Percentiles rank a stretch among this genome's conserved stretches.
These are phyloP conservation scores for Phaethornis superciliosus DNA, from an alignment of 2,113 vertebrate genomes.

Conservation along the genomic window DNA sequence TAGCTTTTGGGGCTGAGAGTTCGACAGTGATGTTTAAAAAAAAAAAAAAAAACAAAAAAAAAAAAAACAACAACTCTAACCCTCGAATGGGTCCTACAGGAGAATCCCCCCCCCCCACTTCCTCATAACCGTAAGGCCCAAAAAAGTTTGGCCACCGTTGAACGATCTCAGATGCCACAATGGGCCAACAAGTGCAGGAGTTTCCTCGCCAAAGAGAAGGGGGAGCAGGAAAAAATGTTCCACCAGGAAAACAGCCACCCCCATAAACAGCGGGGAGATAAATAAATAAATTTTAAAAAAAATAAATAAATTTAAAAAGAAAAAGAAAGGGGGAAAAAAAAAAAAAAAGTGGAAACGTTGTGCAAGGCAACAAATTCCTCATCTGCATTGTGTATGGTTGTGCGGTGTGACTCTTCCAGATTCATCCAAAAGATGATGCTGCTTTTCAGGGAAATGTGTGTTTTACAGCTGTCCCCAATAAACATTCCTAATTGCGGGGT, in stretches of 20 bases:
- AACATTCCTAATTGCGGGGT: not conserved
- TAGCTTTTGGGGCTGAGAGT: not conserved
- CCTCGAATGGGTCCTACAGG: not conserved
- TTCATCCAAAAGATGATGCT: not conserved
- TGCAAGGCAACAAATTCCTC: not conserved
- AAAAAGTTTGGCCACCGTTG: not conserved
- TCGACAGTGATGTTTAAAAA: not conserved
- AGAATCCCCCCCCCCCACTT: not conserved
- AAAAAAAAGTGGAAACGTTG: not conserved
- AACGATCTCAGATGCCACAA: fast-evolving
- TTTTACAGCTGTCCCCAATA: not conserved
- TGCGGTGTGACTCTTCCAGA: not conserved
- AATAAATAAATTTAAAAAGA: no score
- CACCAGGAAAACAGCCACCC: fast-evolving
- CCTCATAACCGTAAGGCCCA: not conserved
- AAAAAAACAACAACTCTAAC: not conserved
- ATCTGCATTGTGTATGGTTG: not conserved
- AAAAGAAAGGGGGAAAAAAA: not conserved
- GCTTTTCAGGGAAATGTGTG: not conserved
- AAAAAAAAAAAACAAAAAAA: not conserved
- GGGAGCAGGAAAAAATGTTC: not conserved
- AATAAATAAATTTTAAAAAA: no score
- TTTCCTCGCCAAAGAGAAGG: not conserved
- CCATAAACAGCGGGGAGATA: not conserved
- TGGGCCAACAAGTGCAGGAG: no score